phyloP scores from a whole-genome alignment of 2,113 vertebrate species.

The Thamnaconus septentrionalis region DNA sequence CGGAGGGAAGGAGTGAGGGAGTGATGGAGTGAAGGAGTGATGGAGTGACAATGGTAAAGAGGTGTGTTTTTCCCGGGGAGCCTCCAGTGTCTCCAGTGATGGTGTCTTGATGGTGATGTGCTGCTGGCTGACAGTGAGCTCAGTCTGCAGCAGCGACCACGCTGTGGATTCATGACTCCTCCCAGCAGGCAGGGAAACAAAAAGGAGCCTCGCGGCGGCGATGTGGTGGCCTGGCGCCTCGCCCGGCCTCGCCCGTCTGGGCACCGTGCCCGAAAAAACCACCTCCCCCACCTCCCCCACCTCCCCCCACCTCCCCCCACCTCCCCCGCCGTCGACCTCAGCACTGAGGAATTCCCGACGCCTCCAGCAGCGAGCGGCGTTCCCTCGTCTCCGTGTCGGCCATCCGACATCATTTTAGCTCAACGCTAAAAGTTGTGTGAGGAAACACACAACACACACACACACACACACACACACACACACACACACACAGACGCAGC shows the following conservation, averaged over 20 bases:
- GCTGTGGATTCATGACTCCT: constrained; percentile 85
- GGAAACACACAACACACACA: neutral
- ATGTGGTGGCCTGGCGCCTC: constrained; percentile 66
- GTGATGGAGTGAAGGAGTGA: no score
- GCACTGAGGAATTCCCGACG: constrained; percentile 23
- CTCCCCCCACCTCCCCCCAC: constrained; percentile 24
- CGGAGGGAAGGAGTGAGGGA: no score
- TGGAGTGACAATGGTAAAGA: no score
- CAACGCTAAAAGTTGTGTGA: constrained; percentile 4
- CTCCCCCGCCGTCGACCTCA: constrained; percentile 20
- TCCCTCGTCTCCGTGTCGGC: constrained; percentile 40
- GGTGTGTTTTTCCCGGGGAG: no score
- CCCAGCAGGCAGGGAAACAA: constrained; percentile 84
- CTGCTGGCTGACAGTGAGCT: constrained; percentile 35
- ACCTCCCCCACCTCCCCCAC: no score
- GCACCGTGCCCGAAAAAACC: constrained; percentile 31
- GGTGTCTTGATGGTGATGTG: no score
- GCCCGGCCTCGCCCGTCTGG: constrained; percentile 80
- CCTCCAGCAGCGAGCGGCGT: constrained; percentile 13
- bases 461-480: constrained; percentile 2
- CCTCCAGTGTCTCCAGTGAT: no score
- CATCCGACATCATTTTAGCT: constrained; percentile 49
- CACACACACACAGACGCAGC: constrained; percentile 5
- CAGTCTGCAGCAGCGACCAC: constrained; percentile 77
- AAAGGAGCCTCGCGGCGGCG: constrained; percentile 79